A percentile compares a stretch with the other conserved stretches of the same genome.
phyloP scores from a whole-genome alignment of 2,888 invertebrate species.

The Hirtodrosophila duncani region DNA sequence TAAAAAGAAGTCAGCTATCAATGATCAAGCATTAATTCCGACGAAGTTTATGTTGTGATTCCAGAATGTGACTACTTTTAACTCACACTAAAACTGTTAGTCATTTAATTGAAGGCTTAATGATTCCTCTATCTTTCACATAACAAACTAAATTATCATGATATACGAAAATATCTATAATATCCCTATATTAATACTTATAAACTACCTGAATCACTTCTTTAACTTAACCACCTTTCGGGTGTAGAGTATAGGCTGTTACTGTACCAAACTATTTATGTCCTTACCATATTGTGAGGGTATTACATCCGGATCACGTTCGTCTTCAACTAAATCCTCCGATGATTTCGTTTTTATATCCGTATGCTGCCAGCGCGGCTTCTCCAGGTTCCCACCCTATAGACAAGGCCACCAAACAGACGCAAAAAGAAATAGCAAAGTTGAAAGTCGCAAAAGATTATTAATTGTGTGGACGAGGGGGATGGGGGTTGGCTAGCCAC shows the following conservation, averaged over 20 bases:
- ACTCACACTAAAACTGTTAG: too few species aligned
- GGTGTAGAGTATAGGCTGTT: not conserved
- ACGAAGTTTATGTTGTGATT: too few species aligned
- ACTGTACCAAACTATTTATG: constrained; percentile 9
- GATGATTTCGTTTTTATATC: constrained; percentile 79
- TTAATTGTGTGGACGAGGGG: constrained; percentile 13
- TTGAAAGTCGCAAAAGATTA: not conserved
- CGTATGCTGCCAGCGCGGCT: constrained; percentile 79
- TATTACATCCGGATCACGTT: constrained; percentile 85
- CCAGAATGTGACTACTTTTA: too few species aligned
- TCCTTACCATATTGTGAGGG: constrained; percentile 85
- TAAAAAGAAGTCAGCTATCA: too few species aligned
- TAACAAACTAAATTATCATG: too few species aligned
- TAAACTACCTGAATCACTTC: too few species aligned
- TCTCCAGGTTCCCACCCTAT: constrained; percentile 75
- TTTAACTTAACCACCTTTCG: not conserved
- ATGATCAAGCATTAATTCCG: too few species aligned
- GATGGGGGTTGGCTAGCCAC: constrained; percentile 49
- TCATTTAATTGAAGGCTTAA: too few species aligned
- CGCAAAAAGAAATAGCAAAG: constrained; percentile 22
- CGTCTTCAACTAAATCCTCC: constrained; percentile 77
- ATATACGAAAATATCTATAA: too few species aligned
- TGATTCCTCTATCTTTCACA: too few species aligned
- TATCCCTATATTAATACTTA: too few species aligned
- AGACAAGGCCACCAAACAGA: constrained; percentile 6